Percentiles rank a stretch among this genome's conserved stretches.
Evolutionary conservation across 2,797 vertebrate genomes (phyloP).

Genomic region (Thripadectes ignobilis): DNA sequence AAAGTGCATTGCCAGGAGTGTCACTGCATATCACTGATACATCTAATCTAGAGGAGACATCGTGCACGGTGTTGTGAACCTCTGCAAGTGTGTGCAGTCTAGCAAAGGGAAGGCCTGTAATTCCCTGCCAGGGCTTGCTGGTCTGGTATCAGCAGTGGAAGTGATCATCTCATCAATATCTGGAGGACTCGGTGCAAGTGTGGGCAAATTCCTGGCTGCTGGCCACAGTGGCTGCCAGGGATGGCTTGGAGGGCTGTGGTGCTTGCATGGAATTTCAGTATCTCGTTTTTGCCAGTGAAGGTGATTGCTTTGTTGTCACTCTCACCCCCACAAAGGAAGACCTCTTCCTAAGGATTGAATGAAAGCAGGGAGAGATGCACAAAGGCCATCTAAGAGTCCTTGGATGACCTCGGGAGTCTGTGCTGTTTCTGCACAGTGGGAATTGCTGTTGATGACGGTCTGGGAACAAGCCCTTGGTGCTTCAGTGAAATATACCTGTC

Average conservation of each 20-base stretch:
- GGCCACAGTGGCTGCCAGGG: background rate
- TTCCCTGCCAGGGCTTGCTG: background rate
- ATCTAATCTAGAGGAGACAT: background rate
- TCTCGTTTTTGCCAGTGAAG: background rate
- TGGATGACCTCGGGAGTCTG: background rate
- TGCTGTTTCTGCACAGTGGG: background rate
- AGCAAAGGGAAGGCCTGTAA: background rate
- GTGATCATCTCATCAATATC: background rate
- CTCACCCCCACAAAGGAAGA: background rate
- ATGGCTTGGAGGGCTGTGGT: background rate
- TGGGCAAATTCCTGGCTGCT: background rate
- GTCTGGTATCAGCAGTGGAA: background rate
- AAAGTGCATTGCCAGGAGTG: background rate
- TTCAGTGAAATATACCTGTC: background rate
- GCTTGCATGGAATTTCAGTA: background rate
- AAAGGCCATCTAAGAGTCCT: background rate
- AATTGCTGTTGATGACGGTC: background rate
- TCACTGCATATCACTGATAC: background rate
- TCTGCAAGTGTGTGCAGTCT: background rate
- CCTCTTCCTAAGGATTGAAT: background rate
- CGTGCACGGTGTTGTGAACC: fast-evolving
- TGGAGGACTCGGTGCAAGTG: background rate
- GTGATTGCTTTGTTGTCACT: background rate
- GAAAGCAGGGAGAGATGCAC: background rate
- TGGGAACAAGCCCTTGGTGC: background rate